Evolutionary conservation across 2,113 vertebrate species (phyloP).

Genomic region (Scomber japonicus): DNA sequence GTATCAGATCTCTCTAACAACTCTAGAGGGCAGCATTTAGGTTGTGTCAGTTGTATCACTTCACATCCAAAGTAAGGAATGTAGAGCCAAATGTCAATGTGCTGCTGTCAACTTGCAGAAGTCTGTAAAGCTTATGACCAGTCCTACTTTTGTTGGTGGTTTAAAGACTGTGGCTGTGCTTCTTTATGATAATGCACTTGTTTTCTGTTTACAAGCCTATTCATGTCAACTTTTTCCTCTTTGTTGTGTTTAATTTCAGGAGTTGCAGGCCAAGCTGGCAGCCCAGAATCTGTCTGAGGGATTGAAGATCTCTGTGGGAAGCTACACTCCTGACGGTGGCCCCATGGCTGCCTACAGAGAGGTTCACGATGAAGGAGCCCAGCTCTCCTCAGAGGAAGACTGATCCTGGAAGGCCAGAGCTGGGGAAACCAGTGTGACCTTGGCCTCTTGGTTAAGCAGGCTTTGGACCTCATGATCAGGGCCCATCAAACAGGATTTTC

Average conservation of each 20-base stretch:
- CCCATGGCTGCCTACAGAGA: conserved; percentile 88
- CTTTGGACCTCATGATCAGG: conserved; percentile 72
- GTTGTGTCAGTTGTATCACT: background rate
- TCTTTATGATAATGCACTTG: conserved; percentile 58
- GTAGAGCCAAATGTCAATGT: conserved; percentile 57
- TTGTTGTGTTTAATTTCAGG: conserved; percentile 84
- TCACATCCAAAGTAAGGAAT: conserved; percentile 31
- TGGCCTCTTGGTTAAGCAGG: conserved; percentile 57
- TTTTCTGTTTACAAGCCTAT: conserved; percentile 63
- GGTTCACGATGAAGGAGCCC: conserved; percentile 87
- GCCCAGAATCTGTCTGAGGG: conserved; percentile 93
- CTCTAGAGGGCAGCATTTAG: conserved; percentile 67
- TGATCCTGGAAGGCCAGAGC: conserved; percentile 71
- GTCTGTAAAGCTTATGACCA: conserved; percentile 57
- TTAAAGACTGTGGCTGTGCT: conserved; percentile 45
- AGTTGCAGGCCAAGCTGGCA: conserved; percentile 91
- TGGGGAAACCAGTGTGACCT: conserved; percentile 67
- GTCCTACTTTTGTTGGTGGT: conserved; percentile 56
- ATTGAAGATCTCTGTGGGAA: conserved; percentile 88
- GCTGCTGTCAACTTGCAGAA: conserved; percentile 49
- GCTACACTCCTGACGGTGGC: conserved; percentile 88
- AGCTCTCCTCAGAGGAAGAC: conserved; percentile 88
- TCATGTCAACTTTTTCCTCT: conserved; percentile 69
- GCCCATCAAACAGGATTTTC: conserved; percentile 68
- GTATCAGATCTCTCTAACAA: background rate